Percentiles rank a stretch among this genome's conserved stretches.
phyloP scores from a whole-genome alignment of 1,140 invertebrate genomes.

The Drosophila pseudoananassae region DNA sequence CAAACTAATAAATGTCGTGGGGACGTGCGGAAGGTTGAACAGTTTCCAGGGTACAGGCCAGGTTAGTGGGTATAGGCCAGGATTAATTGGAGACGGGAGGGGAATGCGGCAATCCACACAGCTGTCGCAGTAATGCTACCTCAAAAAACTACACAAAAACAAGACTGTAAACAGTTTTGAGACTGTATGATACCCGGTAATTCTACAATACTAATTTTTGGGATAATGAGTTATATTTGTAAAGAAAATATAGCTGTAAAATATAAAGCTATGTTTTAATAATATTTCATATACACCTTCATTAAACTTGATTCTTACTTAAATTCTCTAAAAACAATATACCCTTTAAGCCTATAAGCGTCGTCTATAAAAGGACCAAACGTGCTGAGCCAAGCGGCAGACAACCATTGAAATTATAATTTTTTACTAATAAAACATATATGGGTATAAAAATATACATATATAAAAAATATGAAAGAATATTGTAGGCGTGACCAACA shows the following conservation, averaged over 20 bases:
- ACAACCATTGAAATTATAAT: conserved; percentile 75
- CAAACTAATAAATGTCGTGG: conserved; percentile 69
- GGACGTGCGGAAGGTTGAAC: conserved; percentile 28
- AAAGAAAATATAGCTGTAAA: no score
- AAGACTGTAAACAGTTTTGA: neutral
- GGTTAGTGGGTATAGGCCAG: conserved; percentile 9
- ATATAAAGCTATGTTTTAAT: no score
- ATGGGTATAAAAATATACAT: neutral
- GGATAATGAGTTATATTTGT: no score
- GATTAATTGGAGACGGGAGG: conserved; percentile 58
- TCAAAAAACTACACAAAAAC: conserved; percentile 3
- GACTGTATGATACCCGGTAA: neutral
- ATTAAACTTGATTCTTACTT: no score
- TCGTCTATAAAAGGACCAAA: conserved; percentile 6
- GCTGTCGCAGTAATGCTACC: conserved; percentile 30
- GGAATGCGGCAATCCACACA: conserved; percentile 14
- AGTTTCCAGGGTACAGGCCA: neutral
- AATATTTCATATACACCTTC: no score
- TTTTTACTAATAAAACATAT: conserved; percentile 73
- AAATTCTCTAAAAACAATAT: neutral
- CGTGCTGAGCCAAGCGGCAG: conserved; percentile 43
- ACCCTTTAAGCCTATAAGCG: neutral
- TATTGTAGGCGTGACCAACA: conserved; percentile 16
- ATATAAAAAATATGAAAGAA: neutral
- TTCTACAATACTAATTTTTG: neutral